Evolutionary conservation across 1,140 invertebrate species (phyloP), one percentile per base, ranked within the genome.

Genomic region (Neoseiulus cucumeris): DNA sequence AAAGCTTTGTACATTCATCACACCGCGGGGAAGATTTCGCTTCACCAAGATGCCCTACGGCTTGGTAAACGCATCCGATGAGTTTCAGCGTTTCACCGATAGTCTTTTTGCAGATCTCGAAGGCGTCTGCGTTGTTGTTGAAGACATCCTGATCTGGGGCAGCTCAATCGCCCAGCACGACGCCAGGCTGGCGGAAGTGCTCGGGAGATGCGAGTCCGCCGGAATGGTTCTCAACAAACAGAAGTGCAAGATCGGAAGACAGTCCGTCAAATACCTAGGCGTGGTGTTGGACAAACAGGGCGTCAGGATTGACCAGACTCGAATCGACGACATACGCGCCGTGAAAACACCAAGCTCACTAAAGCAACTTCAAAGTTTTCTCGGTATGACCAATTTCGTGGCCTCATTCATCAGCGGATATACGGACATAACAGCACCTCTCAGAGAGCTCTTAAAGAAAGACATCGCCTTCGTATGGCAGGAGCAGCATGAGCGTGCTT

Each of bases 371-470:
- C 64, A 72, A 68, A 66, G 69, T 39, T 72, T 75, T 22, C 47
- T 77, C 22, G 74, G 72, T 30, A 70, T 77, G 64, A 66, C 75
- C 0, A 77, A 69, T 18, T 77, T 77, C 67, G 59, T 77, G 17
- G 45, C 66, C 14, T 75, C 71, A 68, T 75, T 72, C 64, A 51
- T 70, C 1, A 69, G 70, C 5, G 73, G 78, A 68, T 70, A 75
- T 18, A 74, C 76, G 18, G 68, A 74, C 39, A 33, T 71, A 7
- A 68, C 67, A 5, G 42, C 65, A 20, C 71, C 71, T 1, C 64
- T 74, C 6, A 33, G 70, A 4, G 28, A 42, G 14, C 64, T 75
- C 12, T 68, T 66, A 14, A 69, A 66, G 18, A 70, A 70, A 33
- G 64, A 69, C 42, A 22, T 42, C 17, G 18, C 39, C 12, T 29